Evolutionary conservation across 1,140 invertebrate species (phyloP), one percentile per base, ranked within the genome.

Genomic region (Drosophila orosa): DNA sequence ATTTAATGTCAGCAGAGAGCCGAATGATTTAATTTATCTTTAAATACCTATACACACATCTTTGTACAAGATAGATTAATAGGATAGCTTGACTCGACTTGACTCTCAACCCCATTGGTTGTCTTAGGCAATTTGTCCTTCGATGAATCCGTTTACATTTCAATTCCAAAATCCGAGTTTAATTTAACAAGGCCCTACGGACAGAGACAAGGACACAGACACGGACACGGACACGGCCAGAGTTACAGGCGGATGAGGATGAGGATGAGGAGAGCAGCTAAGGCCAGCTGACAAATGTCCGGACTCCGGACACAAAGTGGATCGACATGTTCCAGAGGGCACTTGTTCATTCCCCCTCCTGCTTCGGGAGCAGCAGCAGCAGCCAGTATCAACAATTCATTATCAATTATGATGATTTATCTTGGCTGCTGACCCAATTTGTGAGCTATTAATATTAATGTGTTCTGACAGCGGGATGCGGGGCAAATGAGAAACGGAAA

Each of bases 331-430:
- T 40, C 25, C 33, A 40, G 60, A 40, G 45, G 33, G 65, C 65
- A 54, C 29, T 44, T 19, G 33, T 19, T 68, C 22, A 19, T 24
- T 35, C 15, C 22, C 5, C 61, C 45, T 31, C 19, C 22, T 31
- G 15, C 19, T 15, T 15, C 17, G 25, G 45, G 3, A 55, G 44
- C 52, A 35, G 29, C 39, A 35, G 29, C 39, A 33, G 47, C 39
- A 54, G 45, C 73, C 69, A 67, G 69, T 59, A 84, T 84, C 73
- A 82, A 74, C 84, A 84, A 89, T 87, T 87, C 84, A 89, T 80
- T 87, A 90, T 84, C 84, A 89, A 87, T 87, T 87, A 87, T 80
- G 84, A 87, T 87, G 84, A 89, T 87, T 89, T 89, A 87, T 87
- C 84, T 84, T 77, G 79, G 63, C 80, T 72, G 76, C 84, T 89